Evolutionary conservation across 2,797 vertebrate species (phyloP), one percentile per base, ranked within the genome.

Genomic region (Mustela erminea): DNA sequence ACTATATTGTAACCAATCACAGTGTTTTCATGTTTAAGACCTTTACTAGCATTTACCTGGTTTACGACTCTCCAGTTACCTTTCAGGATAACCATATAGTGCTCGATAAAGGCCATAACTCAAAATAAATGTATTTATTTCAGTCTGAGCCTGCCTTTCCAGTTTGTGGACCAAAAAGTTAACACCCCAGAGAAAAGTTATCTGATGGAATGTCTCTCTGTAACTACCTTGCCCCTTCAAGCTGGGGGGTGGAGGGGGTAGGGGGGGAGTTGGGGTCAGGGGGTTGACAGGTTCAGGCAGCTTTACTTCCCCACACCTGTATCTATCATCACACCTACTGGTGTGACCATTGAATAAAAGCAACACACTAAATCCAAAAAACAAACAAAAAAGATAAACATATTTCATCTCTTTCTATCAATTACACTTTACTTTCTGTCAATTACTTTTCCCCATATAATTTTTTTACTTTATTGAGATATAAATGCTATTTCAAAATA

Each of bases 291-390:
- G 98, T 98, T 98, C 98, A 98, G 99, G 99, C 98, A 98, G 99
- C 99, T 99, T 98, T 99, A 99, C 99, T 99, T 99, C 99, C 99
- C 98, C 32, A 7, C 38, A 14, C 88, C 99, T 99, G 99, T 99
- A 99, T 99, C 99, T 99, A 7, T 91, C 98, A 98, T 98, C 99
- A 99, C 99, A 99, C 99, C 99, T 98, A 98, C 97, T 96, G 99
- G 99, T 99, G 99, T 99, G 99, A 99, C 99, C 99, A 99, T 99
- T 99, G 99, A 99, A 99, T 99, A 99, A 99, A 99, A 99, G 98
- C 99, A 99, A 99, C 99, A 99, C 99, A 98, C 99, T 99, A 99
- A 99, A 99, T 99, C 99, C 98, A 98, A 99, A 58, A 58, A 58
- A 8, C 20, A 58, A 58, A 52, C 21, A 3, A 58, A 58, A 58